Evolutionary conservation across 1,140 invertebrate species (phyloP).

Genomic region (Galleria mellonella): DNA sequence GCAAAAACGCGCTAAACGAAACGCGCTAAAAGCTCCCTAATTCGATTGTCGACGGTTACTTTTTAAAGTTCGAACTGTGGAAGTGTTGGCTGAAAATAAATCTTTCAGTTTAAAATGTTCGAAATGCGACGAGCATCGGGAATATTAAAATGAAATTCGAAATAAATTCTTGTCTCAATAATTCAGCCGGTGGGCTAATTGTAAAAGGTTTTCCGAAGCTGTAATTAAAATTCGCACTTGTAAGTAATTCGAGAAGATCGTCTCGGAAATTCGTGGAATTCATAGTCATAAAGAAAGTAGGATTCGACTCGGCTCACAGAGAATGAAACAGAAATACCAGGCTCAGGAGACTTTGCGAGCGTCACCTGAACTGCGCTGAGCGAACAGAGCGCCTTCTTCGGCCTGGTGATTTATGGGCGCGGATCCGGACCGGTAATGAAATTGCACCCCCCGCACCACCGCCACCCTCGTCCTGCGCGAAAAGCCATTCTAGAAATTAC

Average conservation of each 20-base stretch:
- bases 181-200: conserved; percentile 18
- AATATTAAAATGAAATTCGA: not conserved
- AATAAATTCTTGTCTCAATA: conserved; percentile 12
- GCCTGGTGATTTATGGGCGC: conserved; percentile 75
- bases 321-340: conserved; percentile 58
- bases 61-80: conserved; percentile 48
- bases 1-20: conserved; percentile 66
- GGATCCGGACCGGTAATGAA: conserved; percentile 75
- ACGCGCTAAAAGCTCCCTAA: conserved; percentile 69
- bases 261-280: conserved; percentile 43
- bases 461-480: conserved; percentile 17
- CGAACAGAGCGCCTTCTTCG: conserved; percentile 54
- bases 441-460: conserved; percentile 56
- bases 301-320: conserved; percentile 30
- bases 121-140: not conserved
- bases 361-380: conserved; percentile 66
- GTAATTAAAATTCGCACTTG: conserved; percentile 59
- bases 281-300: conserved; percentile 62
- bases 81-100: conserved; percentile 14
- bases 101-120: conserved; percentile 4
- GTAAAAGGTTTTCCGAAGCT: conserved; percentile 36
- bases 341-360: conserved; percentile 54
- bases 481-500: conserved; percentile 71
- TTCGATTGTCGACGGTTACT: conserved; percentile 62
- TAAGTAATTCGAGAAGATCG: conserved; percentile 20